phyloP scores from a whole-genome alignment of 2,113 vertebrate genomes.

The Peromyscus polionotus region DNA sequence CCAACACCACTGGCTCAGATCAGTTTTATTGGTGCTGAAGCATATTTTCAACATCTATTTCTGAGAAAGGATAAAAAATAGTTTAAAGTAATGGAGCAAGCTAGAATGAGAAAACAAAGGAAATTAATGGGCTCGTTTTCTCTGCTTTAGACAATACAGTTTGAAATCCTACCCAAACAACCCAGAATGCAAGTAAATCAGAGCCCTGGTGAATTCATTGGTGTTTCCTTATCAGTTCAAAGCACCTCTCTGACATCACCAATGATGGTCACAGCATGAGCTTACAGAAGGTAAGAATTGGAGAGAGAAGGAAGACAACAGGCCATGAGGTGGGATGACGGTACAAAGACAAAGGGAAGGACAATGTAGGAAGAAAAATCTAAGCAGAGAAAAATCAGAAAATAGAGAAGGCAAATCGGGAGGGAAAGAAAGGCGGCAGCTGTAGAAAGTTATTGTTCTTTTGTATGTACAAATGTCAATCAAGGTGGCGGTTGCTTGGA shows the following conservation, averaged over 20 bases:
- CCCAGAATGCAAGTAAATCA: neutral
- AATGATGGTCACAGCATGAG: neutral
- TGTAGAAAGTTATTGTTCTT: conserved; percentile 8
- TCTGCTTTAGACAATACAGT: conserved; percentile 57
- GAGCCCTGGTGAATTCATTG: neutral
- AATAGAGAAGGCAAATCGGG: neutral
- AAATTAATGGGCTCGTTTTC: conserved; percentile 21
- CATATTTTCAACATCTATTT: conserved; percentile 70
- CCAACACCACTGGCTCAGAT: conserved; percentile 33
- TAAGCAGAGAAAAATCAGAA: neutral
- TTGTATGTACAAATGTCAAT: conserved; percentile 56
- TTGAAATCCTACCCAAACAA: conserved; percentile 59
- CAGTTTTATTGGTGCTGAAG: conserved; percentile 58
- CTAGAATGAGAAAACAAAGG: conserved; percentile 63
- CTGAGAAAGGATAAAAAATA: neutral
- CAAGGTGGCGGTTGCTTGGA: neutral
- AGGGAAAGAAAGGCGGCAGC: neutral
- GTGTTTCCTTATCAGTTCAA: conserved; percentile 35
- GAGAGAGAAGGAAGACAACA: neutral
- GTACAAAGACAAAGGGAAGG: neutral
- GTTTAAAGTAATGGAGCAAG: conserved; percentile 55
- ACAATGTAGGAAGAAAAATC: neutral
- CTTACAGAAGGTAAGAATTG: neutral
- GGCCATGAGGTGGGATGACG: neutral
- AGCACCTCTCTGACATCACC: neutral